phyloP scores from a whole-genome alignment of 2,888 invertebrate species.

The Beris chalybata region DNA sequence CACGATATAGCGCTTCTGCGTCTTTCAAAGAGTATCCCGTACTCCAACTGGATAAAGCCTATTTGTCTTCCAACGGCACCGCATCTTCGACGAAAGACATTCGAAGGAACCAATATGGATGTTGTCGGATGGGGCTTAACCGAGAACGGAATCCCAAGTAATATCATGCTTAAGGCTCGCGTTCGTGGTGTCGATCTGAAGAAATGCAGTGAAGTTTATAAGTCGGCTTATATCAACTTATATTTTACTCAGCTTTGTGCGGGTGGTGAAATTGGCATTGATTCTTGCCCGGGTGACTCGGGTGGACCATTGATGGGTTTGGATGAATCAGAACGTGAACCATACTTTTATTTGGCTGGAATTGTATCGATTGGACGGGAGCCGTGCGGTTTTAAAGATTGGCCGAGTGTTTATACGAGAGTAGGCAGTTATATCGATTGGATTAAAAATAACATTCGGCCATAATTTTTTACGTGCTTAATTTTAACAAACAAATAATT shows the following conservation, averaged over 20 bases:
- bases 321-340: conserved; percentile 48
- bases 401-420: conserved; percentile 63
- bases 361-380: conserved; percentile 67
- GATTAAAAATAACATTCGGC: conserved; percentile 49
- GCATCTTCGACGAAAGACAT: conserved; percentile 49
- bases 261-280: conserved; percentile 58
- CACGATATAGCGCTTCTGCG: conserved; percentile 75
- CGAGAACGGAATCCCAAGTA: conserved; percentile 54
- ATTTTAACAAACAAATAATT: too few relatives aligned
- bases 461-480: neutral
- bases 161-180: conserved; percentile 60
- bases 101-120: conserved; percentile 56
- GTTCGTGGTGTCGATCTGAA: conserved; percentile 57
- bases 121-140: conserved; percentile 71
- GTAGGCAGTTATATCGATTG: conserved; percentile 59
- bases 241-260: conserved; percentile 63
- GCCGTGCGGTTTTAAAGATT: conserved; percentile 62
- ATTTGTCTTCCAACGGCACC: conserved; percentile 61
- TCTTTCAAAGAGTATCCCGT: conserved; percentile 59
- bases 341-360: conserved; percentile 60
- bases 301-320: conserved; percentile 64
- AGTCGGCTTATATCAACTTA: conserved; percentile 55
- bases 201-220: conserved; percentile 61
- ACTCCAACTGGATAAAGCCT: conserved; percentile 63
- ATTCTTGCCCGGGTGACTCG: conserved; percentile 64